phyloP scores from a whole-genome alignment of 1,140 invertebrate genomes.

The Magallana gigas region DNA sequence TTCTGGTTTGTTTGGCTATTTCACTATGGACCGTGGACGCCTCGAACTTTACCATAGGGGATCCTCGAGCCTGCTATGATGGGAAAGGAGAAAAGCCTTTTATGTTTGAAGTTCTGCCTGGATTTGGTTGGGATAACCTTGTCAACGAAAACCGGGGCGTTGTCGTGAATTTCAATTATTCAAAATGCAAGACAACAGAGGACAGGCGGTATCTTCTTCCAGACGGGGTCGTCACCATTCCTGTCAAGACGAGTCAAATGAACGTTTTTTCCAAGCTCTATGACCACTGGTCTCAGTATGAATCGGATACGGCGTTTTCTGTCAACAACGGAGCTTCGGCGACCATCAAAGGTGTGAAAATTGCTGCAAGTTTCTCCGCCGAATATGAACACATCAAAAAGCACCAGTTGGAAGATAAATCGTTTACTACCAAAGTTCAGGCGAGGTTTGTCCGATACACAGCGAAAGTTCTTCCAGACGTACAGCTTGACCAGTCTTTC shows the following conservation, averaged over 20 bases:
- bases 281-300: conserved; percentile 68
- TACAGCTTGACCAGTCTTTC: conserved; percentile 61
- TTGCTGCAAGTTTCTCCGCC: conserved; percentile 70
- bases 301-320: conserved; percentile 63
- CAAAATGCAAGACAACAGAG: conserved; percentile 63
- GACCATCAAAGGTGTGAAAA: conserved; percentile 50
- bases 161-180: conserved; percentile 60
- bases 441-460: conserved; percentile 68
- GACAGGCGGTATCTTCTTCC: conserved; percentile 68
- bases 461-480: conserved; percentile 66
- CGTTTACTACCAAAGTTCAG: conserved; percentile 67
- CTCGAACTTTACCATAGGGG: not conserved
- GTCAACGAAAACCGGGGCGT: conserved; percentile 65
- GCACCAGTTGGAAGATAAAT: conserved; percentile 66
- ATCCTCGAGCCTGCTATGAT: not conserved
- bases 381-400: conserved; percentile 63
- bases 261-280: conserved; percentile 67
- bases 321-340: conserved; percentile 67
- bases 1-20: not conserved
- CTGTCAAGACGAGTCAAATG: conserved; percentile 65
- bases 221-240: conserved; percentile 58
- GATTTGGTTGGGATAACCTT: conserved; percentile 71
- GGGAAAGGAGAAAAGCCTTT: not conserved
- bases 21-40: not conserved
- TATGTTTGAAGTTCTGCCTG: conserved; percentile 64